Evolutionary conservation across 2,113 vertebrate genomes (phyloP), one percentile per base, ranked within the genome.

Genomic region (Callipepla squamata): DNA sequence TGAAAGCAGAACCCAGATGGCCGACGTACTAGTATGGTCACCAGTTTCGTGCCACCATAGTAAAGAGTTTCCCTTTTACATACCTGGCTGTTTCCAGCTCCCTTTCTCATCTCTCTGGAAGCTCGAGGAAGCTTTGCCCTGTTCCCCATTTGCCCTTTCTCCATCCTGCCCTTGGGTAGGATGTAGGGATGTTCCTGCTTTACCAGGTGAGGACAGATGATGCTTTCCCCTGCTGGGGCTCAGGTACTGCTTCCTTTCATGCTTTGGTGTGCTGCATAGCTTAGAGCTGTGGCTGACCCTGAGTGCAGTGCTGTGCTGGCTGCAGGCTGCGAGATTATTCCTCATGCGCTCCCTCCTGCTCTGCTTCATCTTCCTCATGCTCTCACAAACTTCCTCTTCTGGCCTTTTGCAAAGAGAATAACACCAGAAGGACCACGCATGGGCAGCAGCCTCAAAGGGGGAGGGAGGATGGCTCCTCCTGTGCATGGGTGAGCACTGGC

Each of bases 21-120:
- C 8, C 51, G 8, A 25, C 51, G 5, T 9, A 28, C 51, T 53
- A 13, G 51, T 9, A 53, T 53, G 51, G 51, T 53, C 51, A 28
- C 51, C 51, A 28, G 34, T 63, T 26, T 9, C 42, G 6, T 1
- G 4, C 40, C 36, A 12, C 62, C 0, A 0, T 40, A 6, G n/a
- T 16, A 1, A 66, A 51, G 45, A 36, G 2, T 2, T 80, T 48
- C 87, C 28, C 62, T 32, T 57, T 38, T 23, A 16, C 17, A 28
- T 66, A 69, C 28, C 0, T 42, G 30, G 44, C 23, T 58, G 0
- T 62, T 85, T n/a, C 36, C 68, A 77, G 20, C 51, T 59, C 7
- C 26, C 11, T 16, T 25, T 72, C 51, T 19, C 9, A 57, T 32
- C 68, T 25, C 34, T 45, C 40, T 15, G 1, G 4, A 6, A 36